Evolutionary conservation across 2,797 vertebrate genomes (phyloP).

Genomic region (Okamejei kenojei): DNA sequence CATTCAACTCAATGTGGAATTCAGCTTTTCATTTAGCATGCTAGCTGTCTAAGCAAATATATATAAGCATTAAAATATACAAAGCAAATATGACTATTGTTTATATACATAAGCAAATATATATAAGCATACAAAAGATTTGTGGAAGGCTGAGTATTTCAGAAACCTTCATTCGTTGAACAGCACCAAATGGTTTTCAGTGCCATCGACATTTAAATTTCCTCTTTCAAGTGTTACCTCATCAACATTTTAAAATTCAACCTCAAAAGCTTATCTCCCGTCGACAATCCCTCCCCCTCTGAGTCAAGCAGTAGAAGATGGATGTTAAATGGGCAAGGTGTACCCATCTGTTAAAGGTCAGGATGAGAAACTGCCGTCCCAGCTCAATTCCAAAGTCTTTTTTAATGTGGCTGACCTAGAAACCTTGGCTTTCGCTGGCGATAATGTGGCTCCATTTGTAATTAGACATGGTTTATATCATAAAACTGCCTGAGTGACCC

Average conservation of each 20-base stretch:
- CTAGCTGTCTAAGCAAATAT: neutral
- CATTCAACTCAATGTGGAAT: neutral
- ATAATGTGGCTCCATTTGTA: conserved; percentile 56
- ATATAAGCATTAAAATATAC: neutral
- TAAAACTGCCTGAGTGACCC: conserved; percentile 56
- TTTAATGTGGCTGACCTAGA: neutral
- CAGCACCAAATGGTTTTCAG: neutral
- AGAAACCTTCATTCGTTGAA: too few relatives aligned
- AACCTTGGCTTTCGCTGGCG: conserved; percentile 42
- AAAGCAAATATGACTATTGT: too few relatives aligned
- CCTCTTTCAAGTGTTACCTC: neutral
- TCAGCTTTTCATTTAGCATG: neutral
- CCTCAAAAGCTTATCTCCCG: neutral
- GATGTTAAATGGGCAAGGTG: neutral
- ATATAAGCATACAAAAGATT: neutral
- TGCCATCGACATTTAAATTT: neutral
- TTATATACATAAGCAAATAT: too few relatives aligned
- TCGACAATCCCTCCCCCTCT: neutral
- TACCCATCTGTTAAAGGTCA: neutral
- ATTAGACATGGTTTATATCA: conserved; percentile 55
- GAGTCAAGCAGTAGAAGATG: neutral
- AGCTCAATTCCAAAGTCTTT: neutral
- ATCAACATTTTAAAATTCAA: neutral
- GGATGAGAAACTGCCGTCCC: neutral
- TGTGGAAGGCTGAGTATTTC: neutral